These are phyloP conservation scores for Sprattus sprattus DNA, from an alignment of 2,113 vertebrate species.

Conservation along the genomic window DNA sequence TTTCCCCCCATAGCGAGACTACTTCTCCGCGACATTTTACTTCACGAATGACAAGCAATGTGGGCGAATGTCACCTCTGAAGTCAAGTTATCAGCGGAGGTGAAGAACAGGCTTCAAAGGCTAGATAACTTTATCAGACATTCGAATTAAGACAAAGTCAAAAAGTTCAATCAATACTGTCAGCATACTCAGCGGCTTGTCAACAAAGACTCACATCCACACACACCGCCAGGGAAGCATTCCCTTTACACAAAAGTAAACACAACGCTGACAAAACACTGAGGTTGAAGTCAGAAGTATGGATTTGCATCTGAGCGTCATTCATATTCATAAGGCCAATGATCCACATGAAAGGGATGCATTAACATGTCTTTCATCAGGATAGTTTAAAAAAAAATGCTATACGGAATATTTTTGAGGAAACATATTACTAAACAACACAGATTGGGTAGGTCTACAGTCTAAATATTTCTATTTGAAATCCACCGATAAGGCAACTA, in stretches of 20 bases:
- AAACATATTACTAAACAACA: not conserved
- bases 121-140: conserved; percentile 29
- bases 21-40: not conserved
- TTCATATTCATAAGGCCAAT: not conserved
- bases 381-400: not conserved
- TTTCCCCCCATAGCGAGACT: not conserved
- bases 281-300: not conserved
- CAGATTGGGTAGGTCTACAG: not conserved
- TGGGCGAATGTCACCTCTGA: not conserved
- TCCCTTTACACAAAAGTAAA: not conserved
- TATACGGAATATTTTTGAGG: not conserved
- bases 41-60: conserved; percentile 36
- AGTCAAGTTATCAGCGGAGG: conserved; percentile 27
- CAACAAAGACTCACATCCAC: not conserved
- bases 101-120: conserved; percentile 25
- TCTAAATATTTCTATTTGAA: not conserved
- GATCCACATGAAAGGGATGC: not conserved
- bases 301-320: not conserved
- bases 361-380: not conserved
- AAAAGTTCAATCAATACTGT: conserved; percentile 40
- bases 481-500: not conserved
- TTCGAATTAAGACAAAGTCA: conserved; percentile 37
- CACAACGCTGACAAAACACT: not conserved
- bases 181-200: conserved; percentile 17
- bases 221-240: not conserved